Evolutionary conservation across 2,888 invertebrate genomes (phyloP), one percentile per base, ranked within the genome.

Genomic region (Synanthedon vespiformis): DNA sequence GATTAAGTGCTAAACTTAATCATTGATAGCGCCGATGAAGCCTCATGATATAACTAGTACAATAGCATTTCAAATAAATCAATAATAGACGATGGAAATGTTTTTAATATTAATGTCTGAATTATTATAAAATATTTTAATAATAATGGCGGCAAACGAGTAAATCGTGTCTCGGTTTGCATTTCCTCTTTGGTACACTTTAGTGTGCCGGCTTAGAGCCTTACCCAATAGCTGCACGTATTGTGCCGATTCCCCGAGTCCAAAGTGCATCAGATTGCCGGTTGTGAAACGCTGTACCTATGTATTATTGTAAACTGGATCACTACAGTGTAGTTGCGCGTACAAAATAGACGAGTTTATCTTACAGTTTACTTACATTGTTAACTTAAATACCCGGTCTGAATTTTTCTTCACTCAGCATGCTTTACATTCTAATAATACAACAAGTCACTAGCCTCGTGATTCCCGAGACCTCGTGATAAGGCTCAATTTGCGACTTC

Each of bases 221-320:
- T 74, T 74, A 64, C 74, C 65, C 68, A 76, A 75, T 67, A 66
- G 61, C 64, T 63, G 64, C 67, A 66, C 66, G 66, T 68, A 67
- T 65, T 65, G 68, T 67, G 63, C 68, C 62, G 68, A 62, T 69
- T 61, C 60, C 52, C 60, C 55, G 61, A 63, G 67, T 64, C 67
- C 72, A 77, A 74, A 77, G 76, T 73, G 76, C 75, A 77, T 76
- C 74, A 67, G 73, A 77, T 76, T 72, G 68, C 59, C 56, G 61
- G 67, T 65, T 72, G 58, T 63, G 65, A 65, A 67, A 62, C 61
- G 67, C 71, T 69, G 72, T 71, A 70, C 69, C 44, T 44, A 68
- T 61, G 60, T 60, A 44, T 44, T 44, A 44, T 44, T 44, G 44
- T 61, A 63, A 76, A 75, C 72, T 70, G 66, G 70, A 71, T 74